phyloP scores from a whole-genome alignment of 2,888 invertebrate genomes.

The Latrodectus hesperus region DNA sequence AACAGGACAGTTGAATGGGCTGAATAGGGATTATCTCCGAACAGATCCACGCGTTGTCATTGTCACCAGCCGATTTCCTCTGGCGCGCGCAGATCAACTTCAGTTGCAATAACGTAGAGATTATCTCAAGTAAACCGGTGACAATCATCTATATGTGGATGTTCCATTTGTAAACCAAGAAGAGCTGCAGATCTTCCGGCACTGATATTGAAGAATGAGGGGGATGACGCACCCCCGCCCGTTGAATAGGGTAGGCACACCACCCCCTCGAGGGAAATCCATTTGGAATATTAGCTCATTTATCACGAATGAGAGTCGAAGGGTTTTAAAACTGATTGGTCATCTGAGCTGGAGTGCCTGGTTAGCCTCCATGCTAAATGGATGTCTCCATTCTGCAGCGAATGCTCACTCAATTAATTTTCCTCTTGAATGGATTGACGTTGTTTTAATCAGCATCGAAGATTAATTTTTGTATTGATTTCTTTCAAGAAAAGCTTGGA shows the following conservation, averaged over 20 bases:
- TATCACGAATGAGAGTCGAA: conserved; percentile 14
- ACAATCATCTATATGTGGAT: background rate
- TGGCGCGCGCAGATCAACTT: too few species aligned
- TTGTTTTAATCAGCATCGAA: too few species aligned
- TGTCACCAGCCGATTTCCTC: too few species aligned
- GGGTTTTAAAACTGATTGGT: background rate
- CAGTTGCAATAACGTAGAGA: too few species aligned
- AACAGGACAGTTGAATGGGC: too few species aligned
- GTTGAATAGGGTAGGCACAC: background rate
- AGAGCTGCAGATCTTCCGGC: background rate
- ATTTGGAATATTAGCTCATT: conserved; percentile 57
- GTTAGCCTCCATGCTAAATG: background rate
- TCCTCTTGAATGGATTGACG: too few species aligned
- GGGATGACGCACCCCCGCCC: background rate
- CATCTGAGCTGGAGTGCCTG: background rate
- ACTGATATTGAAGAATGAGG: background rate
- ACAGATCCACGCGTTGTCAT: too few species aligned
- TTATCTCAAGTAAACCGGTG: background rate
- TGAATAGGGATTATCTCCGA: too few species aligned
- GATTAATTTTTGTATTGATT: too few species aligned
- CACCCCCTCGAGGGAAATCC: conserved; percentile 15
- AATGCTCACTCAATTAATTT: too few species aligned
- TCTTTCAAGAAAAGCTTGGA: too few species aligned
- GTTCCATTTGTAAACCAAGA: background rate
- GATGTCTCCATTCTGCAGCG: too few species aligned